Evolutionary conservation across 2,113 vertebrate genomes (phyloP).

Genomic region (Mugil cephalus): DNA sequence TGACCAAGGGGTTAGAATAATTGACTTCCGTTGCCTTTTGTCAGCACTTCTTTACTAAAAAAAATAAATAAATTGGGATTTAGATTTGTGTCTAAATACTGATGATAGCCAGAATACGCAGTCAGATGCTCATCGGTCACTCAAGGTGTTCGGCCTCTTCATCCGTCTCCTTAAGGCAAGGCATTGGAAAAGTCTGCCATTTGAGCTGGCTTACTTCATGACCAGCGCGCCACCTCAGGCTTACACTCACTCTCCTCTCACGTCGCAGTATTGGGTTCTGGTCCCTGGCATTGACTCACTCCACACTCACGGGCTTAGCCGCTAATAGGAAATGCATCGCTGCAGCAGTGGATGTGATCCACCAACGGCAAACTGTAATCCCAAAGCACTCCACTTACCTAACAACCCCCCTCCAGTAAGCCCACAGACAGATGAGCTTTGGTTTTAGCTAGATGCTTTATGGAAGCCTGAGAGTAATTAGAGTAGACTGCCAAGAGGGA

Average conservation of each 20-base stretch:
- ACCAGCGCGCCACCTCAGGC: constrained; percentile 20
- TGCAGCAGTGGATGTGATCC: constrained; percentile 59
- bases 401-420: constrained; percentile 48
- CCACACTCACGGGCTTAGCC: constrained; percentile 48
- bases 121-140: background rate
- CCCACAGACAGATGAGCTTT: constrained; percentile 66
- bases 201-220: constrained; percentile 19
- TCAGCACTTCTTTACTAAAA: too few species aligned
- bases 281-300: constrained; percentile 52
- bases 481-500: constrained; percentile 43
- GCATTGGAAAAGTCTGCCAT: constrained; percentile 26
- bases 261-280: constrained; percentile 40
- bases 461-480: constrained; percentile 58
- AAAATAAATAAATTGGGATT: too few species aligned
- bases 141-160: background rate
- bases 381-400: constrained; percentile 49
- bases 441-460: constrained; percentile 55
- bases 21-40: background rate
- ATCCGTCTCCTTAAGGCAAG: background rate
- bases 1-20: constrained; percentile 2
- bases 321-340: constrained; percentile 64
- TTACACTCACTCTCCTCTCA: constrained; percentile 21
- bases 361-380: constrained; percentile 65
- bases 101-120: background rate
- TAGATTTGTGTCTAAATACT: background rate